phyloP scores from a whole-genome alignment of 1,140 invertebrate species.

The Samia ricini region DNA sequence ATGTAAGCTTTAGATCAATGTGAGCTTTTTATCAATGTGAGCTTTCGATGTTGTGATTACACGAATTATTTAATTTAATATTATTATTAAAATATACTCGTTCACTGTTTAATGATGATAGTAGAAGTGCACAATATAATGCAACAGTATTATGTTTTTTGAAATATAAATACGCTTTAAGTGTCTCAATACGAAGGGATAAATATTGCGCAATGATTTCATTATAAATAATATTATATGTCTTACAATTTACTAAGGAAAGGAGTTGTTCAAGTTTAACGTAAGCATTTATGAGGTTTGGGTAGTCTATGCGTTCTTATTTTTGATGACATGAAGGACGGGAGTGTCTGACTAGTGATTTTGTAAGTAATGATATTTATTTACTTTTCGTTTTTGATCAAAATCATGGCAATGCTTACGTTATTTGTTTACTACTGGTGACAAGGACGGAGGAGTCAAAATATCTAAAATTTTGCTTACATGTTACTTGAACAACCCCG shows the following conservation, averaged over 20 bases:
- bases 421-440: too few relatives aligned
- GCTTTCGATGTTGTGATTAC: slow-evolving; percentile 40
- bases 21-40: slow-evolving; percentile 31
- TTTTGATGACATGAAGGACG: too few relatives aligned
- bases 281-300: too few relatives aligned
- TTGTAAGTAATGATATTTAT: too few relatives aligned
- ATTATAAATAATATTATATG: background rate
- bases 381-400: too few relatives aligned
- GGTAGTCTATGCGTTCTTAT: too few relatives aligned
- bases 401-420: too few relatives aligned
- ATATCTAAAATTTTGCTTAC: background rate
- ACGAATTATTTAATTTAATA: slow-evolving; percentile 5
- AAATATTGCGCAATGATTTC: background rate
- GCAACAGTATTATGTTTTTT: background rate
- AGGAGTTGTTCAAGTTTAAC: too few relatives aligned
- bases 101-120: background rate
- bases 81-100: background rate
- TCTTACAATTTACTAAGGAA: background rate
- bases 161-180: background rate
- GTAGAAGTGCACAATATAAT: background rate
- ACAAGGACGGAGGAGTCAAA: too few relatives aligned
- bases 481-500: background rate
- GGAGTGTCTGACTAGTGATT: too few relatives aligned
- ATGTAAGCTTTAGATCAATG: slow-evolving; percentile 29
- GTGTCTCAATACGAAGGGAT: background rate